These are phyloP conservation scores for Flabesymbios commensalis DNA, from an alignment of 2,888 invertebrate genomes.

Conservation along the genomic window DNA sequence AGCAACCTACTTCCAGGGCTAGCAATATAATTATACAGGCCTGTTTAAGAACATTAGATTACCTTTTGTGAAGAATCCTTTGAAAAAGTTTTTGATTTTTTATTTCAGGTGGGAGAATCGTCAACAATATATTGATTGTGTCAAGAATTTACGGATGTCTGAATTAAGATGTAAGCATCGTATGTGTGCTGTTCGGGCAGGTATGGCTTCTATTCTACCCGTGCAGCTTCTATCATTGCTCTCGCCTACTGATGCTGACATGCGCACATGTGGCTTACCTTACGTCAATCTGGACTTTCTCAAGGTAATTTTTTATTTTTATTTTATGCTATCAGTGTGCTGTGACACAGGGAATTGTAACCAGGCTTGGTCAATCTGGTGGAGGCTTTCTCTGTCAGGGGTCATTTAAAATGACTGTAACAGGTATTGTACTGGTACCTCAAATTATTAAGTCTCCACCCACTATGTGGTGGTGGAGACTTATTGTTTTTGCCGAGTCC, in stretches of 20 bases:
- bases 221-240: slow-evolving; percentile 51
- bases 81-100: background rate
- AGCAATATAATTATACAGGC: background rate
- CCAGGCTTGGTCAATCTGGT: no score
- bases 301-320: slow-evolving; percentile 53
- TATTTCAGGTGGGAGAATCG: slow-evolving; percentile 52
- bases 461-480: no score
- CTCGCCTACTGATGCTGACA: slow-evolving; percentile 52
- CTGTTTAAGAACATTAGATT: background rate
- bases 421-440: no score
- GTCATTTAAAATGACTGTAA: no score
- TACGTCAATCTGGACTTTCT: slow-evolving; percentile 55
- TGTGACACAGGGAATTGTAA: no score
- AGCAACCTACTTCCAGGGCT: no score
- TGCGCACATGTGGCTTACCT: slow-evolving; percentile 55
- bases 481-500: no score
- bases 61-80: background rate
- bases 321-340: no score
- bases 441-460: no score
- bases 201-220: slow-evolving; percentile 55
- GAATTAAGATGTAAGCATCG: slow-evolving; percentile 47
- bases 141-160: slow-evolving; percentile 43
- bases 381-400: no score
- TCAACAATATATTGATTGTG: slow-evolving; percentile 52
- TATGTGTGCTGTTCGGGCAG: slow-evolving; percentile 42